Evolutionary conservation across 2,797 vertebrate genomes (phyloP), one percentile per base, ranked within the genome.

Genomic region (Amblyraja radiata): DNA sequence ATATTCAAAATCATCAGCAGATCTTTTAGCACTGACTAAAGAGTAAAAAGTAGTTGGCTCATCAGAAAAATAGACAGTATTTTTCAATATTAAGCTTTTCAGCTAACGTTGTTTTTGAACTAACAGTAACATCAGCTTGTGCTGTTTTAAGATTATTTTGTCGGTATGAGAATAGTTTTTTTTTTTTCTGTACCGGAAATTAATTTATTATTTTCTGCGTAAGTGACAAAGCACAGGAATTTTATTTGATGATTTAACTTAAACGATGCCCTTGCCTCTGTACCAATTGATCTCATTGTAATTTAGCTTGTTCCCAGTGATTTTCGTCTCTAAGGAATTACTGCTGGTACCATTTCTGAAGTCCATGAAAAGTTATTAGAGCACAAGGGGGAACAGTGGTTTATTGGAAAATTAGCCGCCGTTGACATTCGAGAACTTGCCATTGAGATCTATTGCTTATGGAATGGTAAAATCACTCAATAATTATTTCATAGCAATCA

Each of bases 241-340:
- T 88, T 36, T 88, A 32, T 88, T 88, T 0, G 11, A 14, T 91
- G 46, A 54, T 54, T 54, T 54, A n/a, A 23, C 39, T 92, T 76
- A 28, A 92, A 54, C 71, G 7, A 58, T 76, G 90, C 90, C 76
- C 23, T 92, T 54, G 73, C 54, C 71, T 54, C 13, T 90, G 39
- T 68, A 91, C 14, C 23, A 54, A 46, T 91, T 74, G 28, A 91
- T 91, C 71, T 25, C 13, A 28, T 54, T 73, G 71, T n/a, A 54
- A 73, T 92, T 73, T 76, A 54, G 90, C 7, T n/a, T 76, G n/a
- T 92, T 92, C 39, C 71, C 25, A 58, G 65, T 76, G 25, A 92
- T 76, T 92, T 76, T 14, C 1, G 58, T 58, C 90, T 76, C 90
- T n/a, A 4, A 54, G 36, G 46, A 92, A 1, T 36, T 36, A 92